These are phyloP conservation scores for Drosophila greeni DNA, from an alignment of 2,888 invertebrate species.

Conservation along the genomic window DNA sequence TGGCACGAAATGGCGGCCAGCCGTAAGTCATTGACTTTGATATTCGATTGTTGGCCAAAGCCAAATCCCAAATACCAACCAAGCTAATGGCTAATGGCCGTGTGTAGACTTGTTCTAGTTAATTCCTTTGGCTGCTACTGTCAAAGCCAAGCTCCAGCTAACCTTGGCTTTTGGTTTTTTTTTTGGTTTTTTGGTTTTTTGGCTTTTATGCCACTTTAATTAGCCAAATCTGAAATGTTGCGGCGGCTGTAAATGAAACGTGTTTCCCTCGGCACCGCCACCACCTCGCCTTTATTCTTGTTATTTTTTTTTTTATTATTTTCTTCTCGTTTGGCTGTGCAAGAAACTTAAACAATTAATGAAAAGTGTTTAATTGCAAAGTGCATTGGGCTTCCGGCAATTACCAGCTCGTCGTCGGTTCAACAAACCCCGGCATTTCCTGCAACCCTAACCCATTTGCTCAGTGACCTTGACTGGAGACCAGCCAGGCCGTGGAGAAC, in stretches of 20 bases:
- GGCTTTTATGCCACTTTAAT: constrained; percentile 67
- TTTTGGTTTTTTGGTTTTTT: constrained; percentile 15
- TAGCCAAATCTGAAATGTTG: constrained; percentile 69
- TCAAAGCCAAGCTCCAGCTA: constrained; percentile 63
- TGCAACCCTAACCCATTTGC: constrained; percentile 69
- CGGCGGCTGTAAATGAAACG: constrained; percentile 64
- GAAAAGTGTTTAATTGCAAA: constrained; percentile 69
- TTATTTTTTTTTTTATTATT: constrained; percentile 16
- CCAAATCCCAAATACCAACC: constrained; percentile 49
- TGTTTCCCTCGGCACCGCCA: constrained; percentile 44
- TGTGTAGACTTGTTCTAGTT: constrained; percentile 64
- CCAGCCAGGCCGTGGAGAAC: constrained; percentile 40
- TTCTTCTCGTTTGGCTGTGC: constrained; percentile 45
- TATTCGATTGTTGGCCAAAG: constrained; percentile 72
- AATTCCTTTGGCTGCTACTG: constrained; percentile 63
- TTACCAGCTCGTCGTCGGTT: constrained; percentile 54
- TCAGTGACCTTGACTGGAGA: constrained; percentile 63
- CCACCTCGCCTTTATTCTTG: constrained; percentile 25
- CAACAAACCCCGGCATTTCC: constrained; percentile 65
- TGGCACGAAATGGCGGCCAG: constrained; percentile 63
- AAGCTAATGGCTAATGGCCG: constrained; percentile 11
- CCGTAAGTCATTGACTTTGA: constrained; percentile 74
- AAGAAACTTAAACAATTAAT: constrained; percentile 63
- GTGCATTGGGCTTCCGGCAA: constrained; percentile 70
- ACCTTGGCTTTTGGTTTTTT: constrained; percentile 52